phyloP scores from a whole-genome alignment of 2,113 vertebrate genomes.

The Myrmophylax atrothorax region DNA sequence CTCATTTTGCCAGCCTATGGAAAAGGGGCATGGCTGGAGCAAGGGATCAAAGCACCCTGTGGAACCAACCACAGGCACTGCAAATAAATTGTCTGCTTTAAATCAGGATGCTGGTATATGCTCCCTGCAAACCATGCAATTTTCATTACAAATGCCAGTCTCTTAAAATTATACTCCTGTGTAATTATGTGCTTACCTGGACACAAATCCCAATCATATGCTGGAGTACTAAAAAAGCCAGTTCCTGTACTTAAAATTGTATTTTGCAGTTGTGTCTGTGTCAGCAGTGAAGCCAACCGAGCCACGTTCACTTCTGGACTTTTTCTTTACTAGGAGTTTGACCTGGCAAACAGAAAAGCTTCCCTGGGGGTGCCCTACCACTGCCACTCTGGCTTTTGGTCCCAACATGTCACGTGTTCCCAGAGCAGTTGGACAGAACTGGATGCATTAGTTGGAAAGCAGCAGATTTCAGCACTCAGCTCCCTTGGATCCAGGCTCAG shows the following conservation, averaged over 20 bases:
- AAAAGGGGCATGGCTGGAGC: neutral
- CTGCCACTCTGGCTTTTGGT: neutral
- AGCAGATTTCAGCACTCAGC: neutral
- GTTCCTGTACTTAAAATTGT: neutral
- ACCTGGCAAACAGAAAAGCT: neutral
- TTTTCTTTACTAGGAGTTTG: neutral
- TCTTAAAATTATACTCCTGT: neutral
- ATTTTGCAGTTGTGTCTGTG: neutral
- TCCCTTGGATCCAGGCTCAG: neutral
- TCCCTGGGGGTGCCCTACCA: neutral
- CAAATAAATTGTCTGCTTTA: neutral
- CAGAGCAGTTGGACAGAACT: neutral
- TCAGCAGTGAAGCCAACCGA: neutral
- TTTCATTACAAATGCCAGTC: neutral
- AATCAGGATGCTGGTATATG: neutral
- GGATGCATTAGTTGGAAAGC: neutral
- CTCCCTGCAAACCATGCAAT: neutral
- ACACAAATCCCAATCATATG: neutral
- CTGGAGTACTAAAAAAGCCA: neutral
- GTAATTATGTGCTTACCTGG: neutral
- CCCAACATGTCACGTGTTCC: neutral
- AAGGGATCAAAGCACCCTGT: neutral
- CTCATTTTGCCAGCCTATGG: neutral
- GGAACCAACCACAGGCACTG: neutral
- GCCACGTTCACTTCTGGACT: neutral